Base-by-base conservation (phyloP, 2,797 vertebrate species). In the Serranus cabrilla region DNA sequence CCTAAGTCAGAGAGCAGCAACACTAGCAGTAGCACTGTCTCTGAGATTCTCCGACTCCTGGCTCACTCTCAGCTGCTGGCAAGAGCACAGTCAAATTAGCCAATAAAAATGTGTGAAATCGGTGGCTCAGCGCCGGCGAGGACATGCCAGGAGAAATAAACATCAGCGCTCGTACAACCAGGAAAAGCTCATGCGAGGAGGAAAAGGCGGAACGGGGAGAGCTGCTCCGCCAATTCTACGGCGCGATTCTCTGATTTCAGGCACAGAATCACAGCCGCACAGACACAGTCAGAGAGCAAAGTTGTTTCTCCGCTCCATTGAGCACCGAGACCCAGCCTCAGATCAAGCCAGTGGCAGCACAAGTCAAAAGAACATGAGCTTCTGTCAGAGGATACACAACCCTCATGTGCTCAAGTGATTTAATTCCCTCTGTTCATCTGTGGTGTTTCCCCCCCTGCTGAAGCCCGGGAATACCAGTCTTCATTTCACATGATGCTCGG, bases 41-140 rank as follows among this genome's bases (percentile, higher is more conserved):
- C 80, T 20, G 65, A 83, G 85, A 85, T 80, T 49, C 82, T 80
- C 83, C 50, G 64, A 81, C 89, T 89, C 85, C 91, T 92, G 91
- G 92, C 92, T 92, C 80, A 16, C 87, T 64, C 86, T 81, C 86
- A 89, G 93, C 92, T 93, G 87, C 93, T 94, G 93, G 93, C 92
- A 93, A 92, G 86, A 90, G 86, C 89, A 81, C 91, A 89, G 91
- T 94, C 93, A 94, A 94, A 95, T 95, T 94, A 95, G 92, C 92
- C 95, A 93, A 91, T 95, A 93, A 93, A 93, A 94, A 94, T 71
- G 91, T 95, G 95, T 91, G 92, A 95, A 95, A 94, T 93, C 80
- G 85, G 94, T 93, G 94, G 90, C 91, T 88, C 73, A 23, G 86
- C 55, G 89, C 90, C 87, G 82, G 80, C 58, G 81, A 93, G 84